A percentile compares a stretch with the other conserved stretches of the same genome.
Conservation (phyloP, 2,888 invertebrate species). For the Drosophila cognata region DNA sequence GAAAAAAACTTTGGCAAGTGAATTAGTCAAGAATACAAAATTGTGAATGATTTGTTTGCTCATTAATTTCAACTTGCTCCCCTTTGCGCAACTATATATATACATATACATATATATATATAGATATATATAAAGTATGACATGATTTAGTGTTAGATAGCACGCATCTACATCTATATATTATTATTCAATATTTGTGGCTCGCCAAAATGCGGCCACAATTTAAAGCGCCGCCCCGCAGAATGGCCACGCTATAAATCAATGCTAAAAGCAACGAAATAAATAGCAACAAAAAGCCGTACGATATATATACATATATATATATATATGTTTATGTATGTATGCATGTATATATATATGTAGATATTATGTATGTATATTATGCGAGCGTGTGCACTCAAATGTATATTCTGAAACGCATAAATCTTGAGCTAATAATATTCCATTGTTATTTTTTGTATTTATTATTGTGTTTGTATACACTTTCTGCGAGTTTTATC, state of each 20-base stretch:
- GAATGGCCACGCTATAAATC: slow-evolving; percentile 58
- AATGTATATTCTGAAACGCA: slow-evolving; percentile 37
- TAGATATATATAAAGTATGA: background rate
- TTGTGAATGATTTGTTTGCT: background rate
- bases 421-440: slow-evolving; percentile 68
- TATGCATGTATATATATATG: background rate
- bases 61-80: slow-evolving; percentile 14
- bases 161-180: slow-evolving; percentile 11
- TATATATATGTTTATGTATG: slow-evolving; percentile 6
- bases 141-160: slow-evolving; percentile 39
- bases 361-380: slow-evolving; percentile 1
- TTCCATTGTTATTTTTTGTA: slow-evolving; percentile 2
- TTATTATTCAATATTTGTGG: slow-evolving; percentile 64
- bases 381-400: slow-evolving; percentile 8
- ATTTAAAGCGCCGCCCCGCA: slow-evolving; percentile 52
- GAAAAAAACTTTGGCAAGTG: slow-evolving; percentile 4
- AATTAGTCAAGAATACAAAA: background rate
- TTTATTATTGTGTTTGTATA: background rate
- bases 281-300: slow-evolving; percentile 21
- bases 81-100: slow-evolving; percentile 1
- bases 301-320: background rate
- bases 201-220: slow-evolving; percentile 70
- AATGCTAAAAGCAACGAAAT: slow-evolving; percentile 33
- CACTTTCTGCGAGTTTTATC: slow-evolving; percentile 4
- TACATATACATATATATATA: background rate